These are phyloP conservation scores for Hemibagrus wyckioides DNA, from an alignment of 2,113 vertebrate genomes.

Conservation along the genomic window DNA sequence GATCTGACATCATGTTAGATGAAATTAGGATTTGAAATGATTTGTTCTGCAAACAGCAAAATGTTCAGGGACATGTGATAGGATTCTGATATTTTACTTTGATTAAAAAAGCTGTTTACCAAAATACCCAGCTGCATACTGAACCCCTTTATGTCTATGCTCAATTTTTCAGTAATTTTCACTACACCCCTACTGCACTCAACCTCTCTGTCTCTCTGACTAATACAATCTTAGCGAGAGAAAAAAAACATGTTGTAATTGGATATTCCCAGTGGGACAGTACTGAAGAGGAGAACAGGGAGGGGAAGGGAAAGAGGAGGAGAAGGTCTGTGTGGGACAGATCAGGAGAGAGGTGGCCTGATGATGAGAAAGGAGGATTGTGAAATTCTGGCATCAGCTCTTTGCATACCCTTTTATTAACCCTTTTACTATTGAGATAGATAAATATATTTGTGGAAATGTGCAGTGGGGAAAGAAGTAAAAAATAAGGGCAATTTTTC, in stretches of 20 bases:
- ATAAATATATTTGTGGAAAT: background rate
- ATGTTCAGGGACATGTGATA: background rate
- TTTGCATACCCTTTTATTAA: background rate
- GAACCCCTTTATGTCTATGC: background rate
- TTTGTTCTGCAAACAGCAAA: too few relatives aligned
- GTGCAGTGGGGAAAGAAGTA: background rate
- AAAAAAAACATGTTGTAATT: conserved; percentile 61
- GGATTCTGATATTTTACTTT: background rate
- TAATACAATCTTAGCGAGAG: conserved; percentile 19
- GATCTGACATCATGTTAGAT: background rate
- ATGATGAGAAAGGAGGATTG: background rate
- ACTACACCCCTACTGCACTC: conserved; percentile 33
- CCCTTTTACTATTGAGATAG: too few relatives aligned
- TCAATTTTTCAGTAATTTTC: conserved; percentile 7
- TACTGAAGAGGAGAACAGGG: conserved; percentile 56
- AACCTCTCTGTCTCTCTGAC: conserved; percentile 28
- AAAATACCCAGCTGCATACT: background rate
- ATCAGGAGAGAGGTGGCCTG: conserved; percentile 41
- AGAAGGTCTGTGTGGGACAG: conserved; percentile 38
- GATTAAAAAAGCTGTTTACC: background rate
- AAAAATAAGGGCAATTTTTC: background rate
- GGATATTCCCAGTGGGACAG: conserved; percentile 65
- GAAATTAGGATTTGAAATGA: background rate
- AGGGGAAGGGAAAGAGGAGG: conserved; percentile 34
- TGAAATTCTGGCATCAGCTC: background rate